phyloP scores from a whole-genome alignment of 2,113 vertebrate species.

The Aleadryas rufinucha region DNA sequence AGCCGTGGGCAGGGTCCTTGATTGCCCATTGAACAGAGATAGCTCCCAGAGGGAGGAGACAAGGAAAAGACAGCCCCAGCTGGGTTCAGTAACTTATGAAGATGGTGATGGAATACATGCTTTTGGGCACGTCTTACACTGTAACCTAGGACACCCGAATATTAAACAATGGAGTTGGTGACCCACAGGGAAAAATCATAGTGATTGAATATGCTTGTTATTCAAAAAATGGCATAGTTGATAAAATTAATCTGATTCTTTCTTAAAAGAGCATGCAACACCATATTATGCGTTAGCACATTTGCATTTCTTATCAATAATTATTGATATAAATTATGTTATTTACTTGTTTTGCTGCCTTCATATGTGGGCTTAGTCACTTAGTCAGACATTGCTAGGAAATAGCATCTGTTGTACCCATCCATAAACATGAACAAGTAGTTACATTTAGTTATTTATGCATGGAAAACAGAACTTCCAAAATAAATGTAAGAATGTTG shows the following conservation, averaged over 20 bases:
- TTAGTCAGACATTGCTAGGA: neutral
- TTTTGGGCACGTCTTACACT: too few species aligned
- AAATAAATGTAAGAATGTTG: neutral
- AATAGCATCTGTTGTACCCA: neutral
- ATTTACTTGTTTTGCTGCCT: conserved; percentile 11
- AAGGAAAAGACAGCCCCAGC: too few species aligned
- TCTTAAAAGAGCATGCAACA: neutral
- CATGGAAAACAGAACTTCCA: neutral
- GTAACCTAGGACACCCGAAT: too few species aligned
- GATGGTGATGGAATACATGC: too few species aligned
- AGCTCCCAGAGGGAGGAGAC: too few species aligned
- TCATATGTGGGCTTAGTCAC: neutral
- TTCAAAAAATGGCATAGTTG: neutral
- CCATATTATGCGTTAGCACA: neutral
- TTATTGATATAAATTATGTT: conserved; percentile 20
- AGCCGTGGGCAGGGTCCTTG: too few species aligned
- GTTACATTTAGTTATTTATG: conserved; percentile 6
- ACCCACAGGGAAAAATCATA: neutral
- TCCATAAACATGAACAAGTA: neutral
- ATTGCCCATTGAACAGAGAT: too few species aligned
- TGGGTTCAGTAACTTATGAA: too few species aligned
- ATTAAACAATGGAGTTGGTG: neutral
- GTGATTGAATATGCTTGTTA: neutral
- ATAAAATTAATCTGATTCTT: neutral
- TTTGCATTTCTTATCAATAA: neutral